phyloP scores from a whole-genome alignment of 2,888 invertebrate species.

The Phorcus lineatus region DNA sequence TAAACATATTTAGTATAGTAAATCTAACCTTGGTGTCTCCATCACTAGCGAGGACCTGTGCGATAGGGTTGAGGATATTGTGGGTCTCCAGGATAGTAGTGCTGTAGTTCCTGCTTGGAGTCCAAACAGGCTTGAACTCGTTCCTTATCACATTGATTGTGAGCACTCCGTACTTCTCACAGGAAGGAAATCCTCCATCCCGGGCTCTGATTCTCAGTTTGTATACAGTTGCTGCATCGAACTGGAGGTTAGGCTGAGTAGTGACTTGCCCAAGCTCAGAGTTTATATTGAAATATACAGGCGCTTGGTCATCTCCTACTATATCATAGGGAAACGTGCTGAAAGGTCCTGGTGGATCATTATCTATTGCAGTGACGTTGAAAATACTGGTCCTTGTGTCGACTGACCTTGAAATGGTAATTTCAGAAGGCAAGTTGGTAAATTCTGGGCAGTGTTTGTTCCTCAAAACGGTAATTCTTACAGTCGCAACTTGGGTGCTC shows the following conservation, averaged over 20 bases:
- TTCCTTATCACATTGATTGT: constrained; percentile 62
- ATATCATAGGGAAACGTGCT: constrained; percentile 77
- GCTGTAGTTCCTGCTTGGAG: constrained; percentile 44
- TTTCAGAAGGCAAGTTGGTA: constrained; percentile 50
- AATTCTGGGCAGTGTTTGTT: constrained; percentile 61
- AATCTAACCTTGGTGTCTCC: constrained; percentile 47
- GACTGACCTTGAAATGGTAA: constrained; percentile 46
- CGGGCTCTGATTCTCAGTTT: constrained; percentile 60
- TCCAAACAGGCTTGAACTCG: constrained; percentile 53
- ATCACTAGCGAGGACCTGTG: constrained; percentile 58
- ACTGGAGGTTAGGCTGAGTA: constrained; percentile 85
- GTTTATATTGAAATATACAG: constrained; percentile 63
- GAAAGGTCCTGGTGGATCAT: constrained; percentile 51
- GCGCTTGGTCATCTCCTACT: constrained; percentile 42
- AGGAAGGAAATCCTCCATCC: constrained; percentile 60
- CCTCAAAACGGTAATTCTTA: constrained; percentile 57
- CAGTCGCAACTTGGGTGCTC: constrained; percentile 51
- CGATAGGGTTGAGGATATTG: constrained; percentile 49
- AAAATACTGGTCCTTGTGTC: constrained; percentile 18
- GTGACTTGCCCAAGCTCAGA: constrained; percentile 79
- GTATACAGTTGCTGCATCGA: constrained; percentile 43
- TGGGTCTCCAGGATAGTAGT: constrained; percentile 62
- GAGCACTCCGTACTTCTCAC: constrained; percentile 47
- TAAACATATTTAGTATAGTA: no score
- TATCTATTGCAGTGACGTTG: constrained; percentile 33